Conservation (phyloP, 30 jellyfish, hydroid and myxozoan species). For the Pseudorhiza aurosa region DNA sequence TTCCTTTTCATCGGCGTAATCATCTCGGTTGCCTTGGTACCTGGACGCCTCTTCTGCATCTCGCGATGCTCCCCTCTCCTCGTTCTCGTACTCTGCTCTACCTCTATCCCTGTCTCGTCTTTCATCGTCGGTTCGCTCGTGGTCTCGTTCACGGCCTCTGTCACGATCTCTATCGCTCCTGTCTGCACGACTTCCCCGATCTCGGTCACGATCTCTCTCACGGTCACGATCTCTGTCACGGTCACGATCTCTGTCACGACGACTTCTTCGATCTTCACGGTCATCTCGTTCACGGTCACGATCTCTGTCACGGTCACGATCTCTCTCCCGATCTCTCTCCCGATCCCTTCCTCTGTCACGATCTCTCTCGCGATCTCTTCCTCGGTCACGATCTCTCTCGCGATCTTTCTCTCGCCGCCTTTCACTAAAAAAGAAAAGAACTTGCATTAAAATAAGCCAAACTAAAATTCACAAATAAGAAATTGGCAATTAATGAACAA, state of each 20-base stretch:
- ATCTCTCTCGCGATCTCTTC: conserved; percentile 58
- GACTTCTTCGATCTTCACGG: conserved; percentile 32
- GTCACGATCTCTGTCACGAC: conserved; percentile 72
- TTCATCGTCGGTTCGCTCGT: conserved; percentile 37
- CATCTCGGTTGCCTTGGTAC: conserved; percentile 5
- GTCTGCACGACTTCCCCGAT: conserved; percentile 35
- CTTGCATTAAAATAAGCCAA: not conserved
- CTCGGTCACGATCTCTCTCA: conserved; percentile 48
- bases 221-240: conserved; percentile 79
- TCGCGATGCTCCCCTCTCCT: conserved; percentile 24
- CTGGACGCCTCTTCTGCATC: conserved; percentile 16
- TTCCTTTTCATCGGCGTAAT: conserved; percentile 1
- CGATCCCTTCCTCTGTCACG: conserved; percentile 75
- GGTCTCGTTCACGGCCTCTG: conserved; percentile 55
- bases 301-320: conserved; percentile 57
- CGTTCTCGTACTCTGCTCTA: conserved; percentile 43
- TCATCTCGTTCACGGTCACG: conserved; percentile 65
- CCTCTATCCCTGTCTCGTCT: conserved; percentile 60
- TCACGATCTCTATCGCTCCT: conserved; percentile 62
- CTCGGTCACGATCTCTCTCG: conserved; percentile 63
- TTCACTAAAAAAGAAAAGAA: conserved; percentile 30
- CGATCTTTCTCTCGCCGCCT: conserved; percentile 60
- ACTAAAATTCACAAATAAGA: not conserved
- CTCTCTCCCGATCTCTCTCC: conserved; percentile 39
- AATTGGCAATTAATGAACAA: not conserved